Percentiles rank a stretch among this genome's conserved stretches.
phyloP scores from a whole-genome alignment of 2,797 vertebrate genomes.

The Benthosema pterotum region DNA sequence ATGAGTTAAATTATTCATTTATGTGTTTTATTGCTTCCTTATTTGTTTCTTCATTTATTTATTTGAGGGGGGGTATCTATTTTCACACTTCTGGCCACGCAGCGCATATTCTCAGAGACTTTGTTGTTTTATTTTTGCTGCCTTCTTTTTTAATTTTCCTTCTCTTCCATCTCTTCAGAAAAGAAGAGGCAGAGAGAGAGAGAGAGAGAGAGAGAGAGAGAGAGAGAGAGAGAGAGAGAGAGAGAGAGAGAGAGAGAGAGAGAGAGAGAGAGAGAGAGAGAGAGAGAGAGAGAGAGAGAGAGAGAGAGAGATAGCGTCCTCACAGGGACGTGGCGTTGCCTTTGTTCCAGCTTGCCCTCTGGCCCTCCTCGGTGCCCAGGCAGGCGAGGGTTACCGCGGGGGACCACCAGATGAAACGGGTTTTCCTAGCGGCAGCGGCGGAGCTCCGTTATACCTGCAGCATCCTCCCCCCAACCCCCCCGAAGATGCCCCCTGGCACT shows the following conservation, averaged over 20 bases:
- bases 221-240: slow-evolving; percentile 78
- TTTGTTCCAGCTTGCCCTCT: slow-evolving; percentile 96
- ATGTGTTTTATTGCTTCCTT: too few relatives aligned
- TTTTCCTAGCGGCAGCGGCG: slow-evolving; percentile 56
- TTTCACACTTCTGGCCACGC: slow-evolving; percentile 87
- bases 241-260: slow-evolving; percentile 67
- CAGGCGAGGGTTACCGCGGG: slow-evolving; percentile 86
- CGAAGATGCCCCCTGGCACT: slow-evolving; percentile 92
- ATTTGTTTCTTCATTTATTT: too few relatives aligned
- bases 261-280: not conserved
- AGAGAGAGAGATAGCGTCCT: slow-evolving; percentile 73
- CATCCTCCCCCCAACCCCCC: too few relatives aligned
- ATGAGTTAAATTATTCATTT: too few relatives aligned
- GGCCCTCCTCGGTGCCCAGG: slow-evolving; percentile 91
- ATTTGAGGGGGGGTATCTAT: slow-evolving; percentile 80
- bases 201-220: slow-evolving; percentile 78
- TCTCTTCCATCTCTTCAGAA: slow-evolving; percentile 37
- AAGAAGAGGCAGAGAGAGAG: slow-evolving; percentile 32
- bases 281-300: slow-evolving; percentile 79
- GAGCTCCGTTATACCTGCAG: slow-evolving; percentile 81
- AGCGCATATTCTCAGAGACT: slow-evolving; percentile 84
- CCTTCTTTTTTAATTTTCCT: not conserved
- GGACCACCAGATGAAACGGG: slow-evolving; percentile 91
- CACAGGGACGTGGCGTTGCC: slow-evolving; percentile 86
- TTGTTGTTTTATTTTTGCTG: slow-evolving; percentile 67